Percentiles rank a stretch among this genome's conserved stretches.
phyloP scores from a whole-genome alignment of 2,113 vertebrate species.

The Epinephelus lanceolatus region DNA sequence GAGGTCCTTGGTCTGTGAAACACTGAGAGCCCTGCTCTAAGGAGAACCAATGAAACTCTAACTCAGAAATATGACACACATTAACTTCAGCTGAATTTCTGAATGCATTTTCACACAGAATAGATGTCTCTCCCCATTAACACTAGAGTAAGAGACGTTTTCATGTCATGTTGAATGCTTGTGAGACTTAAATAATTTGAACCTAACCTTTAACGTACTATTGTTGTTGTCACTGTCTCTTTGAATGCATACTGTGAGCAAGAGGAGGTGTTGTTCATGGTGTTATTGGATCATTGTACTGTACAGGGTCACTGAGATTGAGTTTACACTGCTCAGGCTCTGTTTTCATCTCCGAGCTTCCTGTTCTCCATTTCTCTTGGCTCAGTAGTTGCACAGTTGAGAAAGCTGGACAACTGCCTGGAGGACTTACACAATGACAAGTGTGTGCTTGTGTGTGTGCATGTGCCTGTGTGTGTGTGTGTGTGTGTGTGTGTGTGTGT shows the following conservation, averaged over 20 bases:
- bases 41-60: too few relatives aligned
- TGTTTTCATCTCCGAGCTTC: constrained; percentile 31
- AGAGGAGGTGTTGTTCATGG: constrained; percentile 1
- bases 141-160: too few relatives aligned
- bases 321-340: not conserved
- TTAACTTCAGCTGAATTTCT: too few relatives aligned
- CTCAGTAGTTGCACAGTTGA: constrained; percentile 34
- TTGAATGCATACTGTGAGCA: not conserved
- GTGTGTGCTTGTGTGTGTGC: constrained; percentile 4
- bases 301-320: not conserved
- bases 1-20: too few relatives aligned
- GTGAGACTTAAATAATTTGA: too few relatives aligned
- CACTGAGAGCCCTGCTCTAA: too few relatives aligned
- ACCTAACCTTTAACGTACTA: too few relatives aligned
- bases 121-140: too few relatives aligned
- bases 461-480: constrained; percentile 26
- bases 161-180: too few relatives aligned
- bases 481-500: constrained; percentile 10
- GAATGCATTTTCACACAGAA: too few relatives aligned
- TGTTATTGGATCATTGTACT: not conserved
- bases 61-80: too few relatives aligned
- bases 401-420: constrained; percentile 58
- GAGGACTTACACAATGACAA: constrained; percentile 58
- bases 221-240: not conserved
- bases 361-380: constrained; percentile 11